Evolutionary conservation across 2,113 vertebrate genomes (phyloP).

Genomic region (Ceyx cyanopectus): DNA sequence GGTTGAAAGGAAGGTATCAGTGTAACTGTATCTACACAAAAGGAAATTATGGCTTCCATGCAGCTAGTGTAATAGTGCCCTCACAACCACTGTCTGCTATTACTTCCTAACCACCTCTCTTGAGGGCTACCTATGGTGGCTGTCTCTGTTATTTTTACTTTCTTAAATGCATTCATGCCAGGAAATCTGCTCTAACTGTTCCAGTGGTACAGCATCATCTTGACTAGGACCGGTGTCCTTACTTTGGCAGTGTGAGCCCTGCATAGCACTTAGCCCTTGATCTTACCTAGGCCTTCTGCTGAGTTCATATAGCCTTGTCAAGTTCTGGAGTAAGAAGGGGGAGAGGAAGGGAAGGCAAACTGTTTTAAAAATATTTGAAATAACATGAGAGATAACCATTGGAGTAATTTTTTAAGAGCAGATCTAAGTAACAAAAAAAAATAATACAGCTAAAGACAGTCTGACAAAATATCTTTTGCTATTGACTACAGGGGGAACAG

Average conservation of each 20-base stretch:
- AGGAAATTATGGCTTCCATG: background rate
- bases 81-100: background rate
- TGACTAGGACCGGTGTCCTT: background rate
- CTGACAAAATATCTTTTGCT: background rate
- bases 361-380: background rate
- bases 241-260: rapidly evolving
- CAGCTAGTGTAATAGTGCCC: background rate
- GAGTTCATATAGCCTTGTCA: background rate
- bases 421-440: background rate
- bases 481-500: background rate
- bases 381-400: background rate
- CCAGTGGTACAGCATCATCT: background rate
- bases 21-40: background rate
- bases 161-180: background rate
- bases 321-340: background rate
- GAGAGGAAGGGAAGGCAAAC: background rate
- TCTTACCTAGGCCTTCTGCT: background rate
- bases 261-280: background rate
- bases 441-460: background rate
- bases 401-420: background rate
- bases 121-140: background rate
- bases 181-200: background rate
- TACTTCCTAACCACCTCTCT: background rate
- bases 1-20: background rate
- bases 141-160: background rate